Conservation (phyloP, 2,113 vertebrate species). For the Montifringilla adamsi region DNA sequence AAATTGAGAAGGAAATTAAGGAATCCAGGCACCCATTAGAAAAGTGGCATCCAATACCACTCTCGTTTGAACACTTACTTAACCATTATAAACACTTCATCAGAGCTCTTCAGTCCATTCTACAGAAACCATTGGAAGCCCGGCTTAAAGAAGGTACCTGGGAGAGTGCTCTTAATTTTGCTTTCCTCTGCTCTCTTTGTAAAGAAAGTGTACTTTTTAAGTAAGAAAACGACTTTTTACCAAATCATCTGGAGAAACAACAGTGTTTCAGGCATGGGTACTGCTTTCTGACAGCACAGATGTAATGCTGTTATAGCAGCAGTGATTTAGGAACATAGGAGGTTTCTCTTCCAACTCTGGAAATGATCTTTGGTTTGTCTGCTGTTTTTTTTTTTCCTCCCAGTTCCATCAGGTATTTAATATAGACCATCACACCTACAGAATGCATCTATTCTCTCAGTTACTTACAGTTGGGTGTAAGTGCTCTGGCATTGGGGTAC, state of each 20-base stretch:
- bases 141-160: conserved; percentile 66
- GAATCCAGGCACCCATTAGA: conserved; percentile 11
- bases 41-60: conserved; percentile 56
- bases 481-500: neutral
- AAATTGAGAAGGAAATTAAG: conserved; percentile 44
- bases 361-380: neutral
- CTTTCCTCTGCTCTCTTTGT: neutral
- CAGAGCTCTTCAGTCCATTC: conserved; percentile 32
- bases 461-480: neutral
- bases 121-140: conserved; percentile 58
- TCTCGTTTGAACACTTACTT: conserved; percentile 66
- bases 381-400: neutral
- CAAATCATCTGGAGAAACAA: neutral
- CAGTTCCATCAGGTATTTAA: neutral
- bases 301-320: neutral
- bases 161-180: neutral
- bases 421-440: neutral
- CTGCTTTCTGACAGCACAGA: neutral
- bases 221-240: neutral
- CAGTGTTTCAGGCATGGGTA: neutral
- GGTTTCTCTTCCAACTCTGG: neutral
- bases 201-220: neutral
- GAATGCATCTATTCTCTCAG: neutral
- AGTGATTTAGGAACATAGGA: neutral
- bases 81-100: conserved; percentile 54